A percentile compares a stretch with the other conserved stretches of the same genome.
Conservation (phyloP, 2,797 vertebrate species). For the Cynopterus sphinx region DNA sequence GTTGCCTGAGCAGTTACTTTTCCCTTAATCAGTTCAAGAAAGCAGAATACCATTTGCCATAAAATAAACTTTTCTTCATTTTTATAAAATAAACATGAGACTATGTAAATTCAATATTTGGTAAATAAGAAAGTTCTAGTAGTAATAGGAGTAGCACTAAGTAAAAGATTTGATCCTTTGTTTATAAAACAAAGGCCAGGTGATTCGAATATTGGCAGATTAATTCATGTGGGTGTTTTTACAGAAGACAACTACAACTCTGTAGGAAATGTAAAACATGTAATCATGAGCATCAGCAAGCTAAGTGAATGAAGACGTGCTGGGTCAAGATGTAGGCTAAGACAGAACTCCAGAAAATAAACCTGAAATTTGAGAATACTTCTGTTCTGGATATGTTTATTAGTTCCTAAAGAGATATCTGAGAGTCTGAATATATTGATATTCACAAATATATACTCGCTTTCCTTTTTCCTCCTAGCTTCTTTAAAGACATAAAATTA, state of each 20-base stretch:
- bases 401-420: not conserved
- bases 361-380: not conserved
- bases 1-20: not conserved
- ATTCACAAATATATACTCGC: not conserved
- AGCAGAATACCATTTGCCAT: not conserved
- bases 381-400: not conserved
- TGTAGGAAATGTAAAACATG: not conserved
- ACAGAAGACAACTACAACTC: not conserved
- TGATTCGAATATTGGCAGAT: not conserved
- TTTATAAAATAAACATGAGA: not conserved
- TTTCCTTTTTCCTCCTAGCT: not conserved
- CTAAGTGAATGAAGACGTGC: not conserved
- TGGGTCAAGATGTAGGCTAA: not conserved
- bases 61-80: not conserved
- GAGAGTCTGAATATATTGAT: not conserved
- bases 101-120: not conserved
- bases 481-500: not conserved
- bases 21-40: not conserved
- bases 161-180: not conserved
- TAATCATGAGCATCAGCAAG: not conserved
- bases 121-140: not conserved
- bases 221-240: not conserved
- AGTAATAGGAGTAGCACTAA: not conserved
- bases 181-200: not conserved
- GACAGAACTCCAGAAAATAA: not conserved